phyloP scores from a whole-genome alignment of 92 coral and sea anemone genomes.

The Actinostola sp. region DNA sequence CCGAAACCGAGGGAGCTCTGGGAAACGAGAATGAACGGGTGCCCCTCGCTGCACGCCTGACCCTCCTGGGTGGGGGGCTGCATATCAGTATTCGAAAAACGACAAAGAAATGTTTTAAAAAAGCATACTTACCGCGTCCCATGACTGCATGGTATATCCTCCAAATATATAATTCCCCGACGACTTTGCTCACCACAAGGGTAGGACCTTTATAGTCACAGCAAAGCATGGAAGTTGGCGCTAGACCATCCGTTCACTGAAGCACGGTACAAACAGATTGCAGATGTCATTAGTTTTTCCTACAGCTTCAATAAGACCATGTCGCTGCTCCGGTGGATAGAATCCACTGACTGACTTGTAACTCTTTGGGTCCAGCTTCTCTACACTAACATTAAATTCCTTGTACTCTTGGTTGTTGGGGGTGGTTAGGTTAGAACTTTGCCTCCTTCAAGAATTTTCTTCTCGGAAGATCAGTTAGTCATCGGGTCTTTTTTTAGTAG shows the following conservation, averaged over 20 bases:
- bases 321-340: conserved; percentile 46
- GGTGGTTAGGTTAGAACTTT: conserved; percentile 74
- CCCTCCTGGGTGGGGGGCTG: too few relatives aligned
- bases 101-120: too few relatives aligned
- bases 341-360: conserved; percentile 43
- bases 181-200: conserved; percentile 42
- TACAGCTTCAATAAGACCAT: conserved; percentile 39
- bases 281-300: conserved; percentile 9
- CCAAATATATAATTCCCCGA: conserved; percentile 56
- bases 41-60: too few relatives aligned
- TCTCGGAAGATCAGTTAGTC: conserved; percentile 54
- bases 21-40: too few relatives aligned
- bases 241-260: conserved; percentile 61
- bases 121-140: conserved; percentile 60
- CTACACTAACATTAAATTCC: too few relatives aligned
- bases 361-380: conserved; percentile 44
- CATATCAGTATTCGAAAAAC: too few relatives aligned
- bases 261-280: conserved; percentile 55
- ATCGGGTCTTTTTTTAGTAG: too few relatives aligned
- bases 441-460: conserved; percentile 69
- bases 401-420: too few relatives aligned
- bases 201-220: conserved; percentile 74
- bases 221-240: conserved; percentile 46
- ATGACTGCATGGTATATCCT: conserved; percentile 48
- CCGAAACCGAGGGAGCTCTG: too few relatives aligned